Percentiles rank a stretch among this genome's conserved stretches.
These are phyloP conservation scores for Metacarcinus magister DNA, from an alignment of 2,888 invertebrate species.

Conservation along the genomic window DNA sequence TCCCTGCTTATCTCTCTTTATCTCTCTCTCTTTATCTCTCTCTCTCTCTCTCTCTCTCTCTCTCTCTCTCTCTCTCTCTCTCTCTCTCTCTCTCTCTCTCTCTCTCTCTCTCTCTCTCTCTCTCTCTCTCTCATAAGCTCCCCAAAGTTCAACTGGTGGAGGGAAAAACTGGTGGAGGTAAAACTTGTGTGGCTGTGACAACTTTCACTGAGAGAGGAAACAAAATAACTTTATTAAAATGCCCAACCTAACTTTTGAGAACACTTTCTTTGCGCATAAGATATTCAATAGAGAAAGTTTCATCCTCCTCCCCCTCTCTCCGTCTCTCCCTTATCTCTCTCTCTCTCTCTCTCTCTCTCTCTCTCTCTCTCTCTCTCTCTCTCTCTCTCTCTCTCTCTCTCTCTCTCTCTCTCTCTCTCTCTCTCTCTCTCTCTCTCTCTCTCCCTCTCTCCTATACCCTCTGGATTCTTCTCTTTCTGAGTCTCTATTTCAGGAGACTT, in stretches of 20 bases:
- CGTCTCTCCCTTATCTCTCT: too few relatives aligned
- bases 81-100: neutral
- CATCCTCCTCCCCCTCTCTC: neutral
- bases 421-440: too few relatives aligned
- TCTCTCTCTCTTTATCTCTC: too few relatives aligned
- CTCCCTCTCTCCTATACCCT: too few relatives aligned
- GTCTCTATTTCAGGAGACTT: neutral
- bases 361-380: too few relatives aligned
- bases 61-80: too few relatives aligned
- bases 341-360: too few relatives aligned
- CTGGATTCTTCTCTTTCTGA: too few relatives aligned
- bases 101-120: neutral
- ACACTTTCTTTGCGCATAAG: slow-evolving; percentile 15
- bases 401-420: too few relatives aligned
- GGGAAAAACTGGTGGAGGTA: neutral
- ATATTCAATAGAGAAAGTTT: neutral
- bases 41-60: neutral
- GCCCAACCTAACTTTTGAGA: neutral
- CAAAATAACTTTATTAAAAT: slow-evolving; percentile 13
- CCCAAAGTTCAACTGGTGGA: slow-evolving; percentile 26
- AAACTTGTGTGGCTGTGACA: neutral
- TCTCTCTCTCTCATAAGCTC: neutral
- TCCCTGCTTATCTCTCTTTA: neutral
- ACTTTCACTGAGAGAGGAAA: neutral
- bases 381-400: too few relatives aligned